A percentile compares a stretch with the other conserved stretches of the same genome.
Conservation (phyloP, 2,888 invertebrate genomes). For the Cremastinae sp. region DNA sequence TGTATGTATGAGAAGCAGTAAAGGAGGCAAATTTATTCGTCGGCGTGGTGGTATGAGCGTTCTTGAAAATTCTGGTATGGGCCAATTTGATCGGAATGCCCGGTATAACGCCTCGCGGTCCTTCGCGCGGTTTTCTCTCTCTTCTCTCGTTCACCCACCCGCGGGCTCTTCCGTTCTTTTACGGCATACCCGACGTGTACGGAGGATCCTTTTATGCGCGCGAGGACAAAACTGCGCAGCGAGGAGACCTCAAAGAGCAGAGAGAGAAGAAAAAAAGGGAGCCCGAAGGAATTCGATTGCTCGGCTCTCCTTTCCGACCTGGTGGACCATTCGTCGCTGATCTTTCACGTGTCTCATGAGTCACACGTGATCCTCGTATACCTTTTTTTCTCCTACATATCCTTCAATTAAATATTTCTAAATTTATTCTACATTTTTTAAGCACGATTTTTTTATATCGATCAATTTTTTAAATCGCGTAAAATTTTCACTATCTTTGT, state of each 20-base stretch:
- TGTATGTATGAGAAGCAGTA: slow-evolving; percentile 22
- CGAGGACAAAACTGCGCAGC: slow-evolving; percentile 53
- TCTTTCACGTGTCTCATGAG: slow-evolving; percentile 27
- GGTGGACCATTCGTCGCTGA: slow-evolving; percentile 43
- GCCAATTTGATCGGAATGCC: slow-evolving; percentile 57
- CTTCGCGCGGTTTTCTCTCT: slow-evolving; percentile 18
- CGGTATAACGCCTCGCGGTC: slow-evolving; percentile 51
- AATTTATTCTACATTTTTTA: neutral
- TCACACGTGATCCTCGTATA: slow-evolving; percentile 33
- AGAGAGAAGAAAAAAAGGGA: slow-evolving; percentile 16
- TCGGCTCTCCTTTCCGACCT: slow-evolving; percentile 34
- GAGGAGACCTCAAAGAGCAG: slow-evolving; percentile 35
- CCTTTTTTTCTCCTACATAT: too few relatives aligned
- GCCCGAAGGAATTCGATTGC: slow-evolving; percentile 50
- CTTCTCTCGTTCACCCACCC: slow-evolving; percentile 30
- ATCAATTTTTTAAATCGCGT: too few relatives aligned
- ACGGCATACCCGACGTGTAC: slow-evolving; percentile 28
- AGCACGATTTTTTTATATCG: neutral
- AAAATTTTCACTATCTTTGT: too few relatives aligned
- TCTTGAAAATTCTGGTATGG: slow-evolving; percentile 54
- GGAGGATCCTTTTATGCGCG: slow-evolving; percentile 38
- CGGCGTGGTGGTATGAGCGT: too few relatives aligned
- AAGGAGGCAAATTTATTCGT: slow-evolving; percentile 54
- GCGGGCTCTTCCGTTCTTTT: slow-evolving; percentile 40
- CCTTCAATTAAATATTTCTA: neutral